Percentiles rank a stretch among this genome's conserved stretches.
Conservation (phyloP, 2,113 vertebrate genomes). For the Suricata suricatta region DNA sequence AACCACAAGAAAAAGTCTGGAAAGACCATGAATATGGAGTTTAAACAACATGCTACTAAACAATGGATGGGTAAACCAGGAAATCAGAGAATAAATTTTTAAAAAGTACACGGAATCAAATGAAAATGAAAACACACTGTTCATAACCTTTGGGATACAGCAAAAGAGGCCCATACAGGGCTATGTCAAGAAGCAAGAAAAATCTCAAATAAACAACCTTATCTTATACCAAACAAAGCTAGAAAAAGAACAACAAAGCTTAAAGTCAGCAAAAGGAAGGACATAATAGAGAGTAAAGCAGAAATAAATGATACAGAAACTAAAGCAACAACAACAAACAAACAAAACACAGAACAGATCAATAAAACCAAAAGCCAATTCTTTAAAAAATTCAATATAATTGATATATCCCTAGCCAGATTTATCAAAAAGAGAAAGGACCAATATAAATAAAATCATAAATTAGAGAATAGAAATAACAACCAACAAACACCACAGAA, state of each 20-base stretch:
- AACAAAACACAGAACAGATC: neutral
- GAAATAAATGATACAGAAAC: neutral
- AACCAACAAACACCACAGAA: neutral
- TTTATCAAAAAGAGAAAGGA: neutral
- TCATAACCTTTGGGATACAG: neutral
- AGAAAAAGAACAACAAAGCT: neutral
- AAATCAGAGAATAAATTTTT: neutral
- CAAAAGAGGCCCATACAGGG: neutral
- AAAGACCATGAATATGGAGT: neutral
- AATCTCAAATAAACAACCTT: neutral
- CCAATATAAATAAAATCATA: neutral
- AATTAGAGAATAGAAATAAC: neutral
- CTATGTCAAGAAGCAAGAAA: neutral
- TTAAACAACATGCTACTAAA: neutral
- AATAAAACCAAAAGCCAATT: too few species aligned
- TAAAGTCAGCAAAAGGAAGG: neutral
- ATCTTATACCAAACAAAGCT: neutral
- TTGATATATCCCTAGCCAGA: neutral
- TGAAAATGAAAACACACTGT: neutral
- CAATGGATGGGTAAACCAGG: neutral
- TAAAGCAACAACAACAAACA: neutral
- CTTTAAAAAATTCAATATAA: neutral
- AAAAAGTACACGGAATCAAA: neutral
- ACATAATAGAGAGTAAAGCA: neutral
- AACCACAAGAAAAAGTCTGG: neutral